Base-by-base conservation (phyloP, 1,140 invertebrate genomes). In the Ostrea denselamellosa region DNA sequence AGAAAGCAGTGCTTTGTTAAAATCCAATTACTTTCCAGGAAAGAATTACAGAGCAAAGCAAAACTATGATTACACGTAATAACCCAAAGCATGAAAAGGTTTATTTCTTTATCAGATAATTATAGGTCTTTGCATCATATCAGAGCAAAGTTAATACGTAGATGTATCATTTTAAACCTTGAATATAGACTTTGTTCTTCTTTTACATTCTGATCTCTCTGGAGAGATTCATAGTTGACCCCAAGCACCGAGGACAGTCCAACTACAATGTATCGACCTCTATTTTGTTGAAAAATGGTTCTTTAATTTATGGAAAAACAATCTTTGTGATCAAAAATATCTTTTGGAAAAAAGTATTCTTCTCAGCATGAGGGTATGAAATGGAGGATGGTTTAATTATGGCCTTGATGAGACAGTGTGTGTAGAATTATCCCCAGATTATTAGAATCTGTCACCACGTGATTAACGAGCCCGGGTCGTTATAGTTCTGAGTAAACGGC, bases 301-400 rank as follows among this genome's bases (percentile, higher is more conserved):
- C 68, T 77, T 77, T 77, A 9, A 77, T 77, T 77, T 77, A 34
- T 44, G 68, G 25, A 77, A 77, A 77, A 77, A 77, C 68, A 77
- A 77, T 77, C 68, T 77, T 77, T 77, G 68, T 77, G 68, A 77
- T 77, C 68, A 77, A 77, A 77, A 77, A 28, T 77, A 77, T 34
- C 28, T 77, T 44, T 77, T 77, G 25, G 9, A 77, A 17, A 25
- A 34, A 17, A 17, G 68, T 28, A 9, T 34, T 10, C 68, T 25
- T 77, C 68, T 28, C 68, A 77, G 68, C 68, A 14, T 28, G 68
- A 34, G 68, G 9, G 68, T 28, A 77, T 25, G 68, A 34, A 28
- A 34, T 4, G 25, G 25, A 34, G 68, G 68, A 77, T 34, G 68
- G 68, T 22, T 77, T 77, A 77, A 77, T 77, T 77, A 77, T 77